Evolutionary conservation across 2,888 invertebrate genomes (phyloP), one percentile per base, ranked within the genome.

Genomic region (Phrixothrix hirtus): DNA sequence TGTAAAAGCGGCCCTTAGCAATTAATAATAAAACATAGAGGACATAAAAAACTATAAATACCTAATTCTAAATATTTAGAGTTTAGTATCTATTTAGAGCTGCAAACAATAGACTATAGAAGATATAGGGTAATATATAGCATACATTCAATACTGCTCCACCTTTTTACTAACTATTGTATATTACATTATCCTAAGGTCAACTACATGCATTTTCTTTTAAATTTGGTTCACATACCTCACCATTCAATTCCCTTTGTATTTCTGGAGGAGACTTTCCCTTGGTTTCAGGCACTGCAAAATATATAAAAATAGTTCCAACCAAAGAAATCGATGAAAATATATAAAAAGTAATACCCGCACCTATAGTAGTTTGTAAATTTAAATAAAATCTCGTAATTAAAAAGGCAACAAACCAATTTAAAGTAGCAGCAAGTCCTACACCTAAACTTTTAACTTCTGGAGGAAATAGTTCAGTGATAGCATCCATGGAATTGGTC

Each of bases 401-500:
- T 0, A 90, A 67, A 71, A 92, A 92, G 32, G 88, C 88, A 61
- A 89, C 77, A 11, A 88, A 72, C 92, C 92, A 92, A 71, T 92
- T 93, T 38, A 88, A 81, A 0, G 91, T 83, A 13, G 91, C 89
- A 1, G 90, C 89, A 15, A 90, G 83, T 0, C 91, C 89, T 12
- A 86, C 83, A 13, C 88, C 88, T 41, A 87, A 79, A 1, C 85
- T 87, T 69, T 90, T 90, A 50, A 91, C 87, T 63, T 90, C 86
- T 1, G 87, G 80, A 39, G 89, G 82, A 71, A 94, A 88, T 7
- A 94, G 78, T 72, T 94, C 94, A 2, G 92, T 72, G 87, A 80
- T 79, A 90, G 88, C 80, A 92, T 82, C 90, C 90, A 91, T 0
- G 93, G 93, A 32, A 94, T 89, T 0, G 94, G 94, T 0, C 93